A percentile compares a stretch with the other conserved stretches of the same genome.
Evolutionary conservation across 2,113 vertebrate genomes (phyloP).

Genomic region (Pipra filicauda): DNA sequence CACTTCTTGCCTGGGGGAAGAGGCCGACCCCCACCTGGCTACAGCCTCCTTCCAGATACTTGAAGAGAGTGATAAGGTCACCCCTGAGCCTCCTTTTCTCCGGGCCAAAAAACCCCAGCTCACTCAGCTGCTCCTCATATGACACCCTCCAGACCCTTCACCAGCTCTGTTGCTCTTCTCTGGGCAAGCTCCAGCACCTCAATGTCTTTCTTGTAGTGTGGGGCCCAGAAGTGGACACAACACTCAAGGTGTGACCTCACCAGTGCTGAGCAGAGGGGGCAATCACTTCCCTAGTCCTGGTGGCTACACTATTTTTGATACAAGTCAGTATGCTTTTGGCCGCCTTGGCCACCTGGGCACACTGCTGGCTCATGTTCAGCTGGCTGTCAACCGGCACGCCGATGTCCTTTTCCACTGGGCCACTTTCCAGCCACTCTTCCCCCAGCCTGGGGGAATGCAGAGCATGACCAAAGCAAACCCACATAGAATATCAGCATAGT

Average conservation of each 20-base stretch:
- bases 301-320: neutral
- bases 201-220: neutral
- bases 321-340: neutral
- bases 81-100: neutral
- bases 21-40: neutral
- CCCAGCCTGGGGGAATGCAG: fast-evolving
- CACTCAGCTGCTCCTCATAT: neutral
- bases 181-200: neutral
- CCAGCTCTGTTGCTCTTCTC: neutral
- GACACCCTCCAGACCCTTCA: neutral
- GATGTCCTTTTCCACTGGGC: neutral
- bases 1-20: neutral
- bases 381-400: neutral
- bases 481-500: neutral
- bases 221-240: neutral
- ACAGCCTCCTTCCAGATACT: neutral
- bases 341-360: neutral
- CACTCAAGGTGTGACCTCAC: neutral
- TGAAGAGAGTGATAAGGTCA: no score
- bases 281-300: neutral
- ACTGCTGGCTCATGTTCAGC: fast-evolving
- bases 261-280: fast-evolving
- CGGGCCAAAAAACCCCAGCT: neutral
- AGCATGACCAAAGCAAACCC: neutral
- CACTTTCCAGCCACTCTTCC: neutral